Percentiles rank a stretch among this genome's conserved stretches.
Conservation (phyloP, 2,797 vertebrate genomes). For the Typhlichthys eigenmanni region DNA sequence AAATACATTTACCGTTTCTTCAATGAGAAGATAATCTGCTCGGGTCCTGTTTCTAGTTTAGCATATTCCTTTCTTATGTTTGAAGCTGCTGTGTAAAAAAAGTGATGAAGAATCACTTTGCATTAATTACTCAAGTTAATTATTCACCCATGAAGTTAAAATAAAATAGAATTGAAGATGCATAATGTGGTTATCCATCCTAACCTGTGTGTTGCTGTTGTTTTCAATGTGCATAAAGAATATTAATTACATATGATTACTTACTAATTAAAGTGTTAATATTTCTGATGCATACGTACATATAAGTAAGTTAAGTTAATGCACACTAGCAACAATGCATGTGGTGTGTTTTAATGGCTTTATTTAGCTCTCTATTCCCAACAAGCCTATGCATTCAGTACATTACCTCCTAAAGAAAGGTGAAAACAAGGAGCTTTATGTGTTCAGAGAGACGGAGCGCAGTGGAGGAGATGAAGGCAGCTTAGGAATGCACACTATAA, state of each 20-base stretch:
- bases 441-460: conserved; percentile 29
- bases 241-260: neutral
- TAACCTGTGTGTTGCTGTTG: too few relatives aligned
- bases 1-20: conserved; percentile 38
- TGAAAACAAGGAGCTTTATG: conserved; percentile 12
- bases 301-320: neutral
- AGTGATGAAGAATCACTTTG: too few relatives aligned
- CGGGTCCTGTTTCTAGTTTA: conserved; percentile 1
- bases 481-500: conserved; percentile 60
- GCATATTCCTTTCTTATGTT: neutral
- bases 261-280: neutral
- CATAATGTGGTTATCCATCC: too few relatives aligned
- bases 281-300: conserved; percentile 5
- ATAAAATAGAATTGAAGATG: too few relatives aligned
- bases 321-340: neutral
- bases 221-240: neutral
- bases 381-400: conserved; percentile 22
- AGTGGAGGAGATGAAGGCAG: conserved; percentile 25
- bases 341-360: conserved; percentile 3
- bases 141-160: too few relatives aligned
- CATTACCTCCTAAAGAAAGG: neutral
- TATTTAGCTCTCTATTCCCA: conserved; percentile 17
- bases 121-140: too few relatives aligned
- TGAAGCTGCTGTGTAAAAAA: neutral
- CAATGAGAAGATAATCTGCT: conserved; percentile 33